Conservation (phyloP, 2,797 vertebrate species). For the Acropternis orthonyx region DNA sequence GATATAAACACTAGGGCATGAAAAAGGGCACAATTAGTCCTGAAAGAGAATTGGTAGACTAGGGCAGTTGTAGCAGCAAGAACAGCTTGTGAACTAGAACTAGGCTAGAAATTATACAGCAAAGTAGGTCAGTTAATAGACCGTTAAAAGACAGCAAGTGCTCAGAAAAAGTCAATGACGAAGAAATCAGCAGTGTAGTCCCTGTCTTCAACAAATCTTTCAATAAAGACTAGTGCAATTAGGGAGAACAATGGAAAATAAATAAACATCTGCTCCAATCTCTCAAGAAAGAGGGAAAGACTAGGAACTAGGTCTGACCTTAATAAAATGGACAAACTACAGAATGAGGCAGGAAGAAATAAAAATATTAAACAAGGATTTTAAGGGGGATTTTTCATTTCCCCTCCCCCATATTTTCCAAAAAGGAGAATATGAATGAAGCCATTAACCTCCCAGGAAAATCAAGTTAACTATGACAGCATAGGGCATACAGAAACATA, state of each 20-base stretch:
- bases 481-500: background rate
- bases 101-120: background rate
- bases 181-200: background rate
- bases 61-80: background rate
- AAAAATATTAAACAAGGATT: background rate
- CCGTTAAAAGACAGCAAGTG: background rate
- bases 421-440: background rate
- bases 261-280: background rate
- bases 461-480: background rate
- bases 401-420: accelerated
- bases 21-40: background rate
- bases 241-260: background rate
- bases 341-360: background rate
- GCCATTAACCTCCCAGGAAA: background rate
- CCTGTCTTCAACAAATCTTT: background rate
- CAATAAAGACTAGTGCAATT: background rate
- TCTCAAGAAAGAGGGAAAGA: background rate
- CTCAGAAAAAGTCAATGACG: background rate
- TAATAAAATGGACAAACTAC: background rate
- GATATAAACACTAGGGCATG: background rate
- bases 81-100: background rate
- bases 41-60: background rate
- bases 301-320: background rate
- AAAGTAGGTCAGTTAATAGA: background rate
- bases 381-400: background rate